Conservation (phyloP, 1,140 invertebrate species). For the Propsilocerus akamusi region DNA sequence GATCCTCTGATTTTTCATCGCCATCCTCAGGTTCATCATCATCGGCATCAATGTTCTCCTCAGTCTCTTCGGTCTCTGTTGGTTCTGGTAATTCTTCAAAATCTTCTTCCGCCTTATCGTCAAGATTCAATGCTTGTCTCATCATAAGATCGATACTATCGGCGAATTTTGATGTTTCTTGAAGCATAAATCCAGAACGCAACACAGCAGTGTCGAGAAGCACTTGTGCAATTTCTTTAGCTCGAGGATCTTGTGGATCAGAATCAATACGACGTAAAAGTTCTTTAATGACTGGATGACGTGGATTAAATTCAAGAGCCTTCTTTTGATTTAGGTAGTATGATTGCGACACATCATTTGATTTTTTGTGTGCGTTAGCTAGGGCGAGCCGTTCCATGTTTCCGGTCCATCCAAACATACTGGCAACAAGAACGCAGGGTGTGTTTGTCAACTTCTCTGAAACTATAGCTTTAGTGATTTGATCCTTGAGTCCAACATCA, state of each 20-base stretch:
- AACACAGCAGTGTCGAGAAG: constrained; percentile 90
- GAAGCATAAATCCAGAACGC: constrained; percentile 70
- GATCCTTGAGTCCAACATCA: constrained; percentile 69
- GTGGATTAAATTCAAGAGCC: constrained; percentile 91
- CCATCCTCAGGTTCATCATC: constrained; percentile 12
- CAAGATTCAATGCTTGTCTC: constrained; percentile 49
- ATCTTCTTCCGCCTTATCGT: constrained; percentile 31
- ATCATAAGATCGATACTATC: constrained; percentile 74
- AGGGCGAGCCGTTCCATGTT: constrained; percentile 96
- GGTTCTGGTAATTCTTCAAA: constrained; percentile 26
- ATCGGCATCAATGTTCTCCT: constrained; percentile 11
- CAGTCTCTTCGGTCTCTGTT: constrained; percentile 19
- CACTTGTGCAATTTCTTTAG: constrained; percentile 75
- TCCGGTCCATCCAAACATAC: constrained; percentile 94
- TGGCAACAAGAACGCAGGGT: constrained; percentile 92
- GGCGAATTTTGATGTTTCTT: constrained; percentile 74
- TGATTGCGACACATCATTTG: constrained; percentile 74
- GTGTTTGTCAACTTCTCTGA: constrained; percentile 84
- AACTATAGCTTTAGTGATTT: constrained; percentile 64
- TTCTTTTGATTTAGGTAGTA: constrained; percentile 96
- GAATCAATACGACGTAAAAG: constrained; percentile 64
- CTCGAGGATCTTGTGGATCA: constrained; percentile 58
- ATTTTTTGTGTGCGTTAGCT: constrained; percentile 93
- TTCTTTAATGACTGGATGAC: constrained; percentile 90
- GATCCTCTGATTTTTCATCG: constrained; percentile 14